These are phyloP conservation scores for Oopsacas minuta DNA, from an alignment of 37 sponge, comb jelly and placozoan species.

Conservation along the genomic window DNA sequence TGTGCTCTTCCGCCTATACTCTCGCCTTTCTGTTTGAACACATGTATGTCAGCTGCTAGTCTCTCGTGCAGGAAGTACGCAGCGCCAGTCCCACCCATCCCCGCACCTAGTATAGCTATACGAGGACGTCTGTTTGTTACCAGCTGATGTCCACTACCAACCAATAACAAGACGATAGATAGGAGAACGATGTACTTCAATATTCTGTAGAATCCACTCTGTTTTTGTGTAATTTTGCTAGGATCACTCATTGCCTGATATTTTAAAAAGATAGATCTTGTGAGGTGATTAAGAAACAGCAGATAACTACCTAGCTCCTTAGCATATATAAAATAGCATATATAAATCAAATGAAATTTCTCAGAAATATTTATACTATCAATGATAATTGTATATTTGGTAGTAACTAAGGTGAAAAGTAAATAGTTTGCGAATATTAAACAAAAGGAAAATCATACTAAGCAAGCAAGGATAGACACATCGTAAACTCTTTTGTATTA, in stretches of 20 bases:
- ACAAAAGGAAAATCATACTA: background rate
- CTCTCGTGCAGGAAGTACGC: constrained; percentile 62
- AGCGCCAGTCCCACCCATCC: constrained; percentile 47
- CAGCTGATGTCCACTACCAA: background rate
- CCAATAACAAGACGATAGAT: background rate
- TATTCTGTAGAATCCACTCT: background rate
- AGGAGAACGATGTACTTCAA: background rate
- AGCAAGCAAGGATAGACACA: too few relatives aligned
- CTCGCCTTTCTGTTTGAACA: constrained; percentile 38
- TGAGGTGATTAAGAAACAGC: background rate
- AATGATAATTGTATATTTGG: background rate
- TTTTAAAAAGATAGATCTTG: background rate
- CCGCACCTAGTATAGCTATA: background rate
- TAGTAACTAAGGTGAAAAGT: background rate
- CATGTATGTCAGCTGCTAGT: constrained; percentile 49
- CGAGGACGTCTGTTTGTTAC: background rate
- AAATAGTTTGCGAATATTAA: background rate
- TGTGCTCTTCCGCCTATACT: constrained; percentile 54
- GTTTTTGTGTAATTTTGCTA: background rate
- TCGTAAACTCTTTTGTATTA: too few relatives aligned
- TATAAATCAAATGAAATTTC: too few relatives aligned
- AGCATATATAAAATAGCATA: background rate
- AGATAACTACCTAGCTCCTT: background rate
- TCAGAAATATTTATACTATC: background rate
- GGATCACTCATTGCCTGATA: background rate